Evolutionary conservation across 2,888 invertebrate genomes (phyloP), one percentile per base, ranked within the genome.

Genomic region (Machimus atricapillus): DNA sequence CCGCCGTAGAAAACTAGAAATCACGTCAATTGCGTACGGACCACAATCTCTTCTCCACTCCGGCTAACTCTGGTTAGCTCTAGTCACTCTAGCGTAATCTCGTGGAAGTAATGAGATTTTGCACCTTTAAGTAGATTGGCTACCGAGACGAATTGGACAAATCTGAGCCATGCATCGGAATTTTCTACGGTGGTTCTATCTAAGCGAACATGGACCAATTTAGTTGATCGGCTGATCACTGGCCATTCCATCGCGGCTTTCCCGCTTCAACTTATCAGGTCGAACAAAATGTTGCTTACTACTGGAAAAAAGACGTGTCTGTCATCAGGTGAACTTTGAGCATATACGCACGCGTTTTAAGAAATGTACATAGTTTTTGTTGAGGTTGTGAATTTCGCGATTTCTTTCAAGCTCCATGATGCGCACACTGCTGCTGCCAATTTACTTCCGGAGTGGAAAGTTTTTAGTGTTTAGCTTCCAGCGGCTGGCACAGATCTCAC

Each of bases 51-150:
- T n/a, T 76, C 76, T 76, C 1, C 37, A 76, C 76, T n/a, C 16
- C 12, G 34, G 56, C 2, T 27, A 27, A 12, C 12, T 58, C 58
- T 23, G 7, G 9, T 58, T 23, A n/a, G 23, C 27, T 23, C 12
- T 23, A 27, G 27, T 23, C 66, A 19, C 27, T 66, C 66, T 66
- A 66, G 40, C 43, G 23, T 23, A 37, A 43, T 40, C 78, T 37
- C 8, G 23, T 43, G n/a, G 78, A 78, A 78, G 78, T 78, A 78
- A 78, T 46, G 37, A 78, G 23, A 43, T 78, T 78, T 78, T 43
- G 43, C 16, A 78, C 46, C 23, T 43, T 23, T 78, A 23, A 78
- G 46, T 8, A 43, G 37, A 43, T 78, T 78, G n/a, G 78, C 78
- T 6, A 78, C 43, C 40, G 8, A 46, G 9, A 78, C 37, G 9